Evolutionary conservation across 2,888 invertebrate species (phyloP).

Genomic region (Erpobdella octoculata): DNA sequence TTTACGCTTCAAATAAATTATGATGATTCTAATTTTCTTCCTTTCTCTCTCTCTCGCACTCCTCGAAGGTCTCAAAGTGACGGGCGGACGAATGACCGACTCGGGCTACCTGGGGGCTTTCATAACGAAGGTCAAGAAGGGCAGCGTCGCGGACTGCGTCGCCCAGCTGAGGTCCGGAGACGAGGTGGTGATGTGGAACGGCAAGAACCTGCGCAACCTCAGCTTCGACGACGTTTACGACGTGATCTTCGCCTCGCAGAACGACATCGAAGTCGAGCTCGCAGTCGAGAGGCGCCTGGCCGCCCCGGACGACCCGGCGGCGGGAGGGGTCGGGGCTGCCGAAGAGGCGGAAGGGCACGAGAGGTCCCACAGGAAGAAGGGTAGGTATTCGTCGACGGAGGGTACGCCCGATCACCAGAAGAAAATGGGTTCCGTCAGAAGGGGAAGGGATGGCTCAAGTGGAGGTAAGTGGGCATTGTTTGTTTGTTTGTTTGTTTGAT

Average conservation of each 20-base stretch:
- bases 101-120: conserved; percentile 71
- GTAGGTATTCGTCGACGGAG: neutral
- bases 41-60: too few species aligned
- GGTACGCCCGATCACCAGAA: neutral
- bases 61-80: conserved; percentile 71
- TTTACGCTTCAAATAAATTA: too few species aligned
- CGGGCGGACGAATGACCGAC: conserved; percentile 78
- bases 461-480: neutral
- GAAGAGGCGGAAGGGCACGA: neutral
- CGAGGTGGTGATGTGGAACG: conserved; percentile 26
- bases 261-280: conserved; percentile 89
- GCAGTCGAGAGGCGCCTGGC: conserved; percentile 67
- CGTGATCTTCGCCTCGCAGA: conserved; percentile 86
- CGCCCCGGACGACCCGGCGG: neutral
- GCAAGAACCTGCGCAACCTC: conserved; percentile 60
- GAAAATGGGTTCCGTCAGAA: neutral
- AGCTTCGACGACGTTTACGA: conserved; percentile 86
- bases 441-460: neutral
- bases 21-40: too few species aligned
- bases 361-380: neutral
- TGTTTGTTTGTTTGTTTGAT: neutral
- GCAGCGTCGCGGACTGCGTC: conserved; percentile 91
- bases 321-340: neutral
- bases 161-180: conserved; percentile 89
- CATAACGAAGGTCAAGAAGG: conserved; percentile 94